Evolutionary conservation across 2,797 vertebrate species (phyloP), one percentile per base, ranked within the genome.

Genomic region (Gymnothorax reevesii): DNA sequence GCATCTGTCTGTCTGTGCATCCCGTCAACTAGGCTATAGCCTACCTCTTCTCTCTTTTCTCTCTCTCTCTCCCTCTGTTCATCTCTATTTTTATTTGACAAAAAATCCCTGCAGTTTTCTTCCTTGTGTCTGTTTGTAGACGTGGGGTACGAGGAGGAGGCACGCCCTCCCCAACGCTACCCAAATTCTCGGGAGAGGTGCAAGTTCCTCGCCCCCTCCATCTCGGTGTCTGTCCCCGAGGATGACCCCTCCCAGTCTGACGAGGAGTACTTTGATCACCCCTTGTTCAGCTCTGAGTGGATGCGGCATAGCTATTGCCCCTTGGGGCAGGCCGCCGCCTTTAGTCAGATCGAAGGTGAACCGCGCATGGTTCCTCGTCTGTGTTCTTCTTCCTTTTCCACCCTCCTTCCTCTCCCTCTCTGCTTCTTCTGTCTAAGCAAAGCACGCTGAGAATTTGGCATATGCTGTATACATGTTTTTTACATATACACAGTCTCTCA

Each of bases 231-330:
- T 96, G 96, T 98, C 96, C 97, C 98, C 2, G 92, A 97, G 93
- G 97, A 98, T 94, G 97, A 98, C 92, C 97, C 97, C 94, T 97
- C 94, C 97, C 96, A 95, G 96, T 98, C 95, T 60, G 96, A 97
- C 92, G 97, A 98, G 96, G 98, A 98, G 95, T 98, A 96, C 97
- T 98, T 95, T 98, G 97, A 98, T 87, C 97, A 98, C 92, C 97
- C 97, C 95, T 96, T 98, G 97, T 98, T 98, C 97, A 97, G 97
- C 97, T 97, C 97, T 2, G 96, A 97, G 95, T 97, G 97, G 97
- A 95, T 96, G 93, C 94, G 97, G 96, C 96, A 96, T 94, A 95
- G 96, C 94, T 88, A 94, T 91, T 94, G 85, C 93, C 96, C 96
- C 95, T 94, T 96, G 92, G 97, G 95, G 97, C 95, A 97, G 94